These are phyloP conservation scores for Urocitellus parryii DNA, from an alignment of 2,113 vertebrate genomes.

Conservation along the genomic window DNA sequence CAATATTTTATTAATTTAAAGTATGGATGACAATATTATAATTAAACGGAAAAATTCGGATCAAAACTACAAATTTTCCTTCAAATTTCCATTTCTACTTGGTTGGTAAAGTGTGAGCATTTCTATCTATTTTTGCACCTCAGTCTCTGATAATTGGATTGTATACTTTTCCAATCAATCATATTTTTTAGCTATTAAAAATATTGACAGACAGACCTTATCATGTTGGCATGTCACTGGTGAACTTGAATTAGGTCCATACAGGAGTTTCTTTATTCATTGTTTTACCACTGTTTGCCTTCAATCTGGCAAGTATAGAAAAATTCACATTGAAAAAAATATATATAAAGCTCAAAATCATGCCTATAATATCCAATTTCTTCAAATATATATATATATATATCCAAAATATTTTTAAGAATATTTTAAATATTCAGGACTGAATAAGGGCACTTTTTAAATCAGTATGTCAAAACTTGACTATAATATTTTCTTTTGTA, in stretches of 20 bases:
- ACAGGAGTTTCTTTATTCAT: not conserved
- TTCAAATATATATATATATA: not conserved
- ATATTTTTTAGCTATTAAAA: constrained; percentile 19
- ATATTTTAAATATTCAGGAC: not conserved
- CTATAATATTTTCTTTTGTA: not conserved
- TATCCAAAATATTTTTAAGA: not conserved
- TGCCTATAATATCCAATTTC: not conserved
- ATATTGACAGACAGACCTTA: not conserved
- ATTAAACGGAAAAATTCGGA: constrained; percentile 59
- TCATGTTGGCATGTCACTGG: not conserved
- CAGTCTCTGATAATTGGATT: constrained; percentile 40
- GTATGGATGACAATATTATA: constrained; percentile 68
- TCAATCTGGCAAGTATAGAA: not conserved
- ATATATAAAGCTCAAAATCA: not conserved
- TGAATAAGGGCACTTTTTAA: not conserved
- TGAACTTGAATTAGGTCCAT: not conserved
- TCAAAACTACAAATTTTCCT: constrained; percentile 30
- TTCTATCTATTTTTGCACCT: constrained; percentile 19
- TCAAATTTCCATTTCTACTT: constrained; percentile 31
- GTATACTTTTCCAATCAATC: not conserved
- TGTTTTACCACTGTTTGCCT: not conserved
- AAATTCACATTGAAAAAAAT: not conserved
- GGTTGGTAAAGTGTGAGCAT: not conserved
- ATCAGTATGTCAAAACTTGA: not conserved
- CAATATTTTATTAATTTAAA: constrained; percentile 71